Evolutionary conservation across 1,140 invertebrate genomes (phyloP), one percentile per base, ranked within the genome.

Genomic region (Zophobas atratus): DNA sequence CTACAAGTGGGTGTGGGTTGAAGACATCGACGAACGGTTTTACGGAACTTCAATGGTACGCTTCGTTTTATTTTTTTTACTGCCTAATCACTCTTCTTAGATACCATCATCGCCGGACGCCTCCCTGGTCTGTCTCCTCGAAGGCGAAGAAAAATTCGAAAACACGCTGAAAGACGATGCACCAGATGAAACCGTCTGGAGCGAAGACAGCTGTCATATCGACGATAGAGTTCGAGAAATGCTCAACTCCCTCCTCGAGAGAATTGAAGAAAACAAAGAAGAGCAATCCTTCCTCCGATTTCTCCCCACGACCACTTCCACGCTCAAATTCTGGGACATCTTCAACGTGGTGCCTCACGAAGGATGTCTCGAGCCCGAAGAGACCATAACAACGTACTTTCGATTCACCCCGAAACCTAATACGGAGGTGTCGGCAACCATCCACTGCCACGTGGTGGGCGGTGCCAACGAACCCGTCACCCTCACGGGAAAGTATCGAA

Each of bases 1-100:
- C 1, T 90, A 86, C 70, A 83, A 83, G 67, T 86, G 87, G 73
- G 76, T 84, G 6, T 88, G 86, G 85, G 51, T 82, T 34, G 83
- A 84, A 36, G 82, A 87, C 49, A 83, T 67, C 1, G 8, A 43
- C 20, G 48, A 20, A 20, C 20, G 20, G 20, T 20, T 20, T 20
- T 20, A 20, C 32, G 43, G 32, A 67, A 67, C 6, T 6, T 41
- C 57, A 63, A 5, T 32, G 57, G 57, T 63, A 63, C 3, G 20
- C 3, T 56, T 35, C 38, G 35, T 20, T 48, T 43, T 20, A 3
- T 20, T 1, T 2, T 55, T 38, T 36, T 5, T 46, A 4, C 43
- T 46, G 20, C 20, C 20, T 20, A 20, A 46, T 4, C 8, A 51
- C 33, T 33, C 4, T 8, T 55, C 32, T 20, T 8, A 51, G 49